Evolutionary conservation across 2,888 invertebrate genomes (phyloP).

Genomic region (Norana najaformis): DNA sequence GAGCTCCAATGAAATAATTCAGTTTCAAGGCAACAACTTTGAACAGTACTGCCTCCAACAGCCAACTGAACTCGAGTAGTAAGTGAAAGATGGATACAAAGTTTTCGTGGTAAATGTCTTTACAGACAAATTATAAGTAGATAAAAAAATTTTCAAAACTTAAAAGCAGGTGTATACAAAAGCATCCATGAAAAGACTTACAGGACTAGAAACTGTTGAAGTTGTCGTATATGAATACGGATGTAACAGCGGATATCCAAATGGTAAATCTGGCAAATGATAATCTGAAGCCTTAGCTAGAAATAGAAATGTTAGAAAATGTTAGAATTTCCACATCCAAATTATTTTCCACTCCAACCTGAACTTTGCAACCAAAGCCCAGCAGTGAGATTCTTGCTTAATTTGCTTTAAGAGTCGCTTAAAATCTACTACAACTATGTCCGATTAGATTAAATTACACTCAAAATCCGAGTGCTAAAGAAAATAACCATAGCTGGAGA

Average conservation of each 20-base stretch:
- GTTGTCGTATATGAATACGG: not conserved
- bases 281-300: not conserved
- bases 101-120: not conserved
- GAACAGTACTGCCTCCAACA: too few species aligned
- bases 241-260: not conserved
- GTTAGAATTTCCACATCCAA: not conserved
- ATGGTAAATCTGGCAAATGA: not conserved
- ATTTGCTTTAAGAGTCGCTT: not conserved
- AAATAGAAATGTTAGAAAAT: not conserved
- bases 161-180: not conserved
- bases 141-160: not conserved
- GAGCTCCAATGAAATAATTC: too few species aligned
- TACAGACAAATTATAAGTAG: not conserved
- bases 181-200: not conserved
- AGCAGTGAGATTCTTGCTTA: not conserved
- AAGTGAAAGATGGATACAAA: too few species aligned
- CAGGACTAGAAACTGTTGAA: slow-evolving; percentile 10
- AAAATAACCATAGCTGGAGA: too few species aligned
- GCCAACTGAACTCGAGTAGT: too few species aligned
- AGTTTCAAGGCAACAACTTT: too few species aligned
- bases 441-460: not conserved
- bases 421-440: not conserved
- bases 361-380: not conserved
- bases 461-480: too few species aligned
- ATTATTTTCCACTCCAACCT: not conserved